Percentiles rank a stretch among this genome's conserved stretches.
These are phyloP conservation scores for Stegodyphus mimosarum DNA, from an alignment of 1,140 invertebrate genomes.

Conservation along the genomic window DNA sequence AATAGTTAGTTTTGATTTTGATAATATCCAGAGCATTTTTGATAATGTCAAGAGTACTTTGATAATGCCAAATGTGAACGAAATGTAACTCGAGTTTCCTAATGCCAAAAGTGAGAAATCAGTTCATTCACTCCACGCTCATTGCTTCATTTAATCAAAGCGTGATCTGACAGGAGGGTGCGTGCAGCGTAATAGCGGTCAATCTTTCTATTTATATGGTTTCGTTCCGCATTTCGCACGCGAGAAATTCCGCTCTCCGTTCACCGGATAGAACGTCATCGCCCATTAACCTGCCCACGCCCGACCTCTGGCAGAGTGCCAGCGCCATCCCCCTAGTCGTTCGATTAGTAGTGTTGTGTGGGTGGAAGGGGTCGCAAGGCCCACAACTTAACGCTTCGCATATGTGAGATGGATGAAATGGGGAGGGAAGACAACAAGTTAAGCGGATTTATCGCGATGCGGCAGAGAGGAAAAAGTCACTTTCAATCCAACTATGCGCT, in stretches of 20 bases:
- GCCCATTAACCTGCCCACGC: not conserved
- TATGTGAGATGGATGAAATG: not conserved
- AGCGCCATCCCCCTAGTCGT: not conserved
- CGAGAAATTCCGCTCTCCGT: no score
- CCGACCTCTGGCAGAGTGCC: not conserved
- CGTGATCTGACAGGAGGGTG: no score
- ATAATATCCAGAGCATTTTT: no score
- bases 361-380: not conserved
- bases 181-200: not conserved
- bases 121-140: no score
- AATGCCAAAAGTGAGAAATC: no score
- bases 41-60: no score
- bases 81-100: no score
- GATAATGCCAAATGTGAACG: no score
- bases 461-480: not conserved
- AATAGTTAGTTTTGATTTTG: no score
- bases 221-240: no score
- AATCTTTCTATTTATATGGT: not conserved
- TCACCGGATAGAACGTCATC: not conserved
- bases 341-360: not conserved
- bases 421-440: not conserved
- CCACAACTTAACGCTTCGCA: not conserved
- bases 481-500: not conserved
- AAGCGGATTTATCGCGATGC: not conserved
- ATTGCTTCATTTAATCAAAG: no score